A percentile compares a stretch with the other conserved stretches of the same genome.
Conservation (phyloP, 2,888 invertebrate genomes). For the Callyntrura sp. region DNA sequence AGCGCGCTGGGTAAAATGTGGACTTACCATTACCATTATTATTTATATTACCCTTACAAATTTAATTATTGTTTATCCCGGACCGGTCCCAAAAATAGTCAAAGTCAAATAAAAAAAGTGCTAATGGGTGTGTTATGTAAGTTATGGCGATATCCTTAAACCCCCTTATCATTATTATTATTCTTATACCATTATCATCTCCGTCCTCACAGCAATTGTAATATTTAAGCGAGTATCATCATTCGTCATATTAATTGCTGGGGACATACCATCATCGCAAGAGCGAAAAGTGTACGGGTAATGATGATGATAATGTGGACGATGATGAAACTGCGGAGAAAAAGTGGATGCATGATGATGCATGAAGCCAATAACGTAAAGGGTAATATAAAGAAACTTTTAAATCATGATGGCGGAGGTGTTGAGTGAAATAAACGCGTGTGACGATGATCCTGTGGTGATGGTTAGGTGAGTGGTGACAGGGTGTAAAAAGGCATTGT, state of each 20-base stretch:
- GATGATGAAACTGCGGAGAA: not conserved
- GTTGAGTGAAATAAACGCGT: slow-evolving; percentile 16
- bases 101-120: too few species aligned
- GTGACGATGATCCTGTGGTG: slow-evolving; percentile 15
- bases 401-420: not conserved
- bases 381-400: not conserved
- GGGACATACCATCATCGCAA: not conserved
- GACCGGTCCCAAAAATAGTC: too few species aligned
- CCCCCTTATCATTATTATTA: not conserved
- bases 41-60: too few species aligned
- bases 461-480: slow-evolving; percentile 51
- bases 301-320: slow-evolving; percentile 10
- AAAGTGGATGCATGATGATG: too few species aligned
- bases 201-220: not conserved
- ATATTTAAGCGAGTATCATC: not conserved
- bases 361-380: not conserved
- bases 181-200: not conserved
- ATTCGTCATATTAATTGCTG: not conserved
- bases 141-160: not conserved
- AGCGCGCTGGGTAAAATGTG: too few species aligned
- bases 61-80: too few species aligned
- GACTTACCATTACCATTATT: too few species aligned
- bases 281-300: not conserved
- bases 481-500: slow-evolving; percentile 76
- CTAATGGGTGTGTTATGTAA: not conserved